These are phyloP conservation scores for Pomacea maculata DNA, from an alignment of 1,140 invertebrate genomes.

Conservation along the genomic window DNA sequence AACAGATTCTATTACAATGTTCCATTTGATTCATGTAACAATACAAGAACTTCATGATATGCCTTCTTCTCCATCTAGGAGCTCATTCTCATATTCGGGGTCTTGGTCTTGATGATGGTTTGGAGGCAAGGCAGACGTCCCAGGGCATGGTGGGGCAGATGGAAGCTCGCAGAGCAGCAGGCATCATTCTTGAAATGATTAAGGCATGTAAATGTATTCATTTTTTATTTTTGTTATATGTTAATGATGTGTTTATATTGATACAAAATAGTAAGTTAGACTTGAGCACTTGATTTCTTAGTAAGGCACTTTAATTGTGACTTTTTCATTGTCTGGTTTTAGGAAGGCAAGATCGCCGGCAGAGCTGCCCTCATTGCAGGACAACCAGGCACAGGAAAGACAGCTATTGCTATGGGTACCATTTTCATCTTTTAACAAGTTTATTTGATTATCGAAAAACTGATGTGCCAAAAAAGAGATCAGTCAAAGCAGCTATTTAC, in stretches of 20 bases:
- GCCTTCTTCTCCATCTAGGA: constrained; percentile 62
- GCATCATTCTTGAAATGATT: constrained; percentile 96
- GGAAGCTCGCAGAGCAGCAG: constrained; percentile 89
- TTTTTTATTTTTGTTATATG: not conserved
- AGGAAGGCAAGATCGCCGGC: constrained; percentile 97
- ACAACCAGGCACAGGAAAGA: constrained; percentile 97
- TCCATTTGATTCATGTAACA: not conserved
- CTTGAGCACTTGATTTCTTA: no score
- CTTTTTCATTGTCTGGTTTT: constrained; percentile 23
- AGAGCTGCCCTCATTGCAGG: constrained; percentile 94
- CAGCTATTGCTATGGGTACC: constrained; percentile 91
- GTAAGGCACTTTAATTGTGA: no score
- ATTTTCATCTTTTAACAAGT: no score
- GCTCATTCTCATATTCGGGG: constrained; percentile 99
- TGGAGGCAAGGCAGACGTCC: constrained; percentile 88
- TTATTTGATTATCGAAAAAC: no score
- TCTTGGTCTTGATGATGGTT: constrained; percentile 91
- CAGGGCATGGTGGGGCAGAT: constrained; percentile 99
- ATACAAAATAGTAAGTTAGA: no score
- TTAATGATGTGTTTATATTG: not conserved
- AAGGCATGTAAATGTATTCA: constrained; percentile 67
- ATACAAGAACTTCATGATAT: constrained; percentile 6
- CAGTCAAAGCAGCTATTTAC: no score
- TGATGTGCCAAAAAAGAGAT: no score
- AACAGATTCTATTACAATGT: not conserved